Evolutionary conservation across 2,113 vertebrate species (phyloP).

Genomic region (Salvelinus fontinalis): DNA sequence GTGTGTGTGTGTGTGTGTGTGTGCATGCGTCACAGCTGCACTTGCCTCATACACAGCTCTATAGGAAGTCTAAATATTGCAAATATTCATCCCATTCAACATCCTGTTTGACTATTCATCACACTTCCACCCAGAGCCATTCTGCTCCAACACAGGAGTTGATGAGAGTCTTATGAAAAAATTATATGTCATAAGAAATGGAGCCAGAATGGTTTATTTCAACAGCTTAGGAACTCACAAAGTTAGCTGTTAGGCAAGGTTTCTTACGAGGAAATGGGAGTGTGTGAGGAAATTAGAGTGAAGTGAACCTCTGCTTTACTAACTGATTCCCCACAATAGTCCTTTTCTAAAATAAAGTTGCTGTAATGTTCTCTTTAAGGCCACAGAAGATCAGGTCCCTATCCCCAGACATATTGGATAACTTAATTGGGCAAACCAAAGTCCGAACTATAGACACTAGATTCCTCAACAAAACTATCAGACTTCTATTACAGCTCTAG

Average conservation of each 20-base stretch:
- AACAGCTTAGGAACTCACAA: conserved; percentile 13
- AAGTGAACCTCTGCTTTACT: conserved; percentile 9
- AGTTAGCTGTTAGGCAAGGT: conserved; percentile 5
- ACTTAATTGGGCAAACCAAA: conserved; percentile 8
- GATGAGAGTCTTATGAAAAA: conserved; percentile 1
- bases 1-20: too few species aligned
- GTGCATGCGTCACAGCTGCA: too few species aligned
- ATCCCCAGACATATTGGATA: conserved; percentile 7
- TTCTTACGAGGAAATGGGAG: conserved; percentile 15
- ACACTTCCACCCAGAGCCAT: too few species aligned
- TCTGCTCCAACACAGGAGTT: background rate
- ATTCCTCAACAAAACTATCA: background rate
- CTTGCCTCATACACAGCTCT: too few species aligned
- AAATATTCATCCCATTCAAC: too few species aligned
- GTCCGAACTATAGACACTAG: background rate
- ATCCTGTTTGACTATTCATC: too few species aligned
- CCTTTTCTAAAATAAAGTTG: conserved; percentile 4
- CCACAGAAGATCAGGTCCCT: background rate
- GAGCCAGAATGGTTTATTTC: conserved; percentile 25
- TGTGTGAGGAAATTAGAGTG: background rate
- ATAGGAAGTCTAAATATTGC: too few species aligned
- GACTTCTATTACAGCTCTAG: background rate
- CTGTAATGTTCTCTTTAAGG: conserved; percentile 23
- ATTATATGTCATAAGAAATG: conserved; percentile 15
- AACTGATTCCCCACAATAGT: conserved; percentile 20